Base-by-base conservation (phyloP, 1,140 invertebrate genomes). In the Drosophila malerkotliana region DNA sequence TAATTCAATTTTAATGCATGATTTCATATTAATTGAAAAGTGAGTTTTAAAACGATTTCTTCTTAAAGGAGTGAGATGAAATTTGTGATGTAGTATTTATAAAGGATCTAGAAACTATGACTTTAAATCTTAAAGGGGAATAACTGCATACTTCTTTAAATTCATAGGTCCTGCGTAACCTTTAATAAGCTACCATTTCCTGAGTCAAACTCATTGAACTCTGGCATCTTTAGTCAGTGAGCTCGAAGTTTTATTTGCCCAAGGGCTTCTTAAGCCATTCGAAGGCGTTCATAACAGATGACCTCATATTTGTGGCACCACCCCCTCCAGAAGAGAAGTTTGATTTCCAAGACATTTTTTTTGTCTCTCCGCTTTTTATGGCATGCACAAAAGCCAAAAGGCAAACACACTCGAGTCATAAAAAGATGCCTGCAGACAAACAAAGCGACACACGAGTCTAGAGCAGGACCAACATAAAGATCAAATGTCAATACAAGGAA, bases 1-100 rank as follows among this genome's bases (percentile, higher is more conserved):
- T 91, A 91, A 91, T 91, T 84, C 90, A 91, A 91, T 91, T 91
- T 91, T 91, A 90, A 91, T 91, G 90, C 90, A 68, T 91, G 90
- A 91, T 91, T 91, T 91, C 77, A 88, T 91, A 91, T 91, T 91
- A 91, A 91, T 91, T 91, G 90, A 85, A 91, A 91, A 77, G 57
- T 64, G 58, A 72, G 71, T 76, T 75, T 72, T 71, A 39, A 26
- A 48, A 41, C 37, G 26, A 45, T 15, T 51, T 2, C 32, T 21
- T 1, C 2, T 26, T 15, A 15, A 5, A 5, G 8, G 32, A 32
- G 10, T 10, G 7, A 12, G 26, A 18, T 44, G 3, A 1, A 45
- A 28, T 3, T 21, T 21, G 21, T 21, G 21, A 21, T 21, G 2
- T 3, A 21, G 21, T 3, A 21, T 21, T 3, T 0, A 18, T 18